Base-by-base conservation (phyloP, 2,797 vertebrate genomes). In the Neosilurus hyrtlii region DNA sequence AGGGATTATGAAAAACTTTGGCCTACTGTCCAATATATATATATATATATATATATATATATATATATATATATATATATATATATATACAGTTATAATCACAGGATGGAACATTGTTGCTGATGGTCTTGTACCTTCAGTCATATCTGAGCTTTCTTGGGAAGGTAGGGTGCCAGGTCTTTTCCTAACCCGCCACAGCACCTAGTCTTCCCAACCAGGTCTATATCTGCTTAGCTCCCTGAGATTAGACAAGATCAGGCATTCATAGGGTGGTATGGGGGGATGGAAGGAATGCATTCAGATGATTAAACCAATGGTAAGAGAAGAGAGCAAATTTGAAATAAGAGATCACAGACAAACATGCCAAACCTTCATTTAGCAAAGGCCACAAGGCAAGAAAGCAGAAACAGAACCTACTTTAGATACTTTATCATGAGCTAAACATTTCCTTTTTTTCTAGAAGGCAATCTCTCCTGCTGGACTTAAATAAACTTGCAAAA, bases 391-490 rank as follows among this genome's bases (percentile, higher is more conserved):
- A 35, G 22, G 54, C 4, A 14, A 62, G 22, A 43, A 62, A 62
- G 30, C 74, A 77, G 35, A 77, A 76, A 62, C 35, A 76, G 18
- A 11, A n/a, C n/a, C n/a, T n/a, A n/a, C n/a, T n/a, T n/a, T n/a
- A n/a, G 9, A 14, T 15, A 57, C 30, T 56, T 30, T 12, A 57
- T 35, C 24, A 74, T 37, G 54, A 3, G 67, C 24, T 30, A 30
- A 54, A 43, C 65, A 35, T 8, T 37, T 75, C 37, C 73, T 22
- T 22, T 52, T 30, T 75, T 59, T 59, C 16, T 73, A 9, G 9
- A 73, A 73, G 24, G 16, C 70, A 9, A 15, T 16, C 24, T 22
- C 51, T 73, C 20, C 51, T 24, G 70, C 14, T 30, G n/a, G 24
- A 73, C 51, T 68, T 10, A 20, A 68, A 68, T 7, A 16, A 66